Base-by-base conservation (phyloP, 92 coral and sea anemone genomes). In the Ricordea florida region DNA sequence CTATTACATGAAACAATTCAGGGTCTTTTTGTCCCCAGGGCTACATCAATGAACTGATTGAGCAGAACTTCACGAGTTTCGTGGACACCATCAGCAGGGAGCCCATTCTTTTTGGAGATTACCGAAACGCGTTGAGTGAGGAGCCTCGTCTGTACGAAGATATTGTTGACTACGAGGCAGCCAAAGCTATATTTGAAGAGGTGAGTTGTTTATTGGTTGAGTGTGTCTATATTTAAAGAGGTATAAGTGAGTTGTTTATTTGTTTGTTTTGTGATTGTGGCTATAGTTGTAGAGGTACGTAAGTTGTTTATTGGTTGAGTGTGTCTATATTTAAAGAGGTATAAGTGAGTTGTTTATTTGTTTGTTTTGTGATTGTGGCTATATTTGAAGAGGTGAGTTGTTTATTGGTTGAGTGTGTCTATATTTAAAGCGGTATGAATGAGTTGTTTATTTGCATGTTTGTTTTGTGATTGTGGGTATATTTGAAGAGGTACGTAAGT, bases 141-240 rank as follows among this genome's bases (percentile, higher is more conserved):
- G 99, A 96, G 52, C 96, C 97, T 7, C 87, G 99, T 3, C 72
- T 96, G 52, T 96, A 96, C 62, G 99, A 96, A 46, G 99, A 96
- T 56, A 69, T 93, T 23, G 99, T 96, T 26, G 99, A 96, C 66
- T 96, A 96, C 25, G 99, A 96, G 41, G 99, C 99, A 2, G 74
- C 96, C 10, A 96, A 96, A 66, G 99, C 99, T 33, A 76, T 96
- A 38, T 96, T 96, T 70, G 99, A 96, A 75, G 99, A 96, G 93
- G 99, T 96, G 32, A n/a, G 78, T 32, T 6, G 28, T 14, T 2
- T 1, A 11, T 6, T 18, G 0, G 0, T 21, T n/a, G n/a, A n/a
- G n/a, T n/a, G n/a, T n/a, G n/a, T n/a, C n/a, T n/a, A n/a, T n/a
- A n/a, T n/a, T n/a, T n/a, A n/a, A n/a, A n/a, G n/a, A n/a, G n/a